phyloP scores from a whole-genome alignment of 1,140 invertebrate species.

The Atta texana region DNA sequence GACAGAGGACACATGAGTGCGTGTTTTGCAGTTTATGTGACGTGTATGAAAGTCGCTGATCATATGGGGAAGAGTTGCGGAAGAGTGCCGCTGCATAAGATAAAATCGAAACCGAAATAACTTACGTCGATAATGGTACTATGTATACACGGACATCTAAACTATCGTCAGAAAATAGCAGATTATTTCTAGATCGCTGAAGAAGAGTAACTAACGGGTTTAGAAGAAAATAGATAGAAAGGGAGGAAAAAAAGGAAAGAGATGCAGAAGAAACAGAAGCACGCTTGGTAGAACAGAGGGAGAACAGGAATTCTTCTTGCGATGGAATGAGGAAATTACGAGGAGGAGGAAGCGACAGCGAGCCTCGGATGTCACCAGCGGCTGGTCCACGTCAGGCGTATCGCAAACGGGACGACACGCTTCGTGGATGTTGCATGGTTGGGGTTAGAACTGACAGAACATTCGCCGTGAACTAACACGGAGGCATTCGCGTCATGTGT shows the following conservation, averaged over 20 bases:
- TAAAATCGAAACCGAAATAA: constrained; percentile 7
- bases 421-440: constrained; percentile 64
- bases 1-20: not conserved
- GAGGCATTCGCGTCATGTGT: constrained; percentile 7
- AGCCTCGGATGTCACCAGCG: constrained; percentile 72
- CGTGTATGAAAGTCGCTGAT: not conserved
- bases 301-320: constrained; percentile 38
- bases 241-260: not conserved
- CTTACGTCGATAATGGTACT: constrained; percentile 6
- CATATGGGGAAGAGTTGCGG: not conserved
- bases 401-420: constrained; percentile 73
- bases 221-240: constrained; percentile 15
- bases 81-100: not conserved
- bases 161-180: not conserved
- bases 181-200: constrained; percentile 41
- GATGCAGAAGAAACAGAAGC: constrained; percentile 33
- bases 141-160: not conserved
- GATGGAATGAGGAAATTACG: constrained; percentile 72
- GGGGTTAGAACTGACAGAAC: constrained; percentile 45
- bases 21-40: not conserved
- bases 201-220: constrained; percentile 24
- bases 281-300: constrained; percentile 13
- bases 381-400: constrained; percentile 72
- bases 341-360: constrained; percentile 62
- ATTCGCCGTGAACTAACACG: constrained; percentile 20